Percentiles rank a stretch among this genome's conserved stretches.
Evolutionary conservation across 2,888 invertebrate species (phyloP).

Genomic region (Lycaena phlaeas): DNA sequence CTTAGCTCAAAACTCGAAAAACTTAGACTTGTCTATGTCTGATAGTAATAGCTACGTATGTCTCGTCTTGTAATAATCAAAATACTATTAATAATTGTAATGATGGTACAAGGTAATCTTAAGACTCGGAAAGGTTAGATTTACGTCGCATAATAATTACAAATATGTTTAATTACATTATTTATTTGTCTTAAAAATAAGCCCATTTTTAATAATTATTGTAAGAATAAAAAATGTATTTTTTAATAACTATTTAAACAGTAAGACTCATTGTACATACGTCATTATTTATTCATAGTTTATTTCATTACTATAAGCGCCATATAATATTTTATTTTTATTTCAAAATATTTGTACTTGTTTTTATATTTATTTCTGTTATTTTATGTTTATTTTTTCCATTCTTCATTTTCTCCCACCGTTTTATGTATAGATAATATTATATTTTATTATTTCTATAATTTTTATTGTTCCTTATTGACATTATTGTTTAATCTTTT

Average conservation of each 20-base stretch:
- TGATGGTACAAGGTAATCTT: too few species aligned
- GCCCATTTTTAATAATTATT: too few species aligned
- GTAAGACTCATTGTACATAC: background rate
- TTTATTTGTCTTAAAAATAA: too few species aligned
- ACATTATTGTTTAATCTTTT: conserved; percentile 12
- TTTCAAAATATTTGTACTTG: conserved; percentile 11
- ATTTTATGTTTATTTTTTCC: conserved; percentile 5
- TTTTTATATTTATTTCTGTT: conserved; percentile 10
- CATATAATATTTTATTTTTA: conserved; percentile 4
- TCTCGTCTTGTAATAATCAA: too few species aligned
- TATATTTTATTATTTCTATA: conserved; percentile 10
- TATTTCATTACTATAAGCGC: conserved; percentile 7
- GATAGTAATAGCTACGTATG: too few species aligned
- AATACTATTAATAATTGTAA: too few species aligned
- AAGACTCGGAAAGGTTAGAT: too few species aligned
- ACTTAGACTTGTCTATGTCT: too few species aligned
- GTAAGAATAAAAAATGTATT: background rate
- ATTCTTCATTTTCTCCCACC: background rate
- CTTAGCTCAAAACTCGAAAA: too few species aligned
- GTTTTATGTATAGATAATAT: conserved; percentile 6
- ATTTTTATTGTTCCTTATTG: conserved; percentile 8
- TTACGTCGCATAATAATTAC: too few species aligned
- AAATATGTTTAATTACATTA: too few species aligned
- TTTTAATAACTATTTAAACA: background rate
- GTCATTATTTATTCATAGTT: background rate